Conservation (phyloP, 2,113 vertebrate species). For the Limnothrissa miodon region DNA sequence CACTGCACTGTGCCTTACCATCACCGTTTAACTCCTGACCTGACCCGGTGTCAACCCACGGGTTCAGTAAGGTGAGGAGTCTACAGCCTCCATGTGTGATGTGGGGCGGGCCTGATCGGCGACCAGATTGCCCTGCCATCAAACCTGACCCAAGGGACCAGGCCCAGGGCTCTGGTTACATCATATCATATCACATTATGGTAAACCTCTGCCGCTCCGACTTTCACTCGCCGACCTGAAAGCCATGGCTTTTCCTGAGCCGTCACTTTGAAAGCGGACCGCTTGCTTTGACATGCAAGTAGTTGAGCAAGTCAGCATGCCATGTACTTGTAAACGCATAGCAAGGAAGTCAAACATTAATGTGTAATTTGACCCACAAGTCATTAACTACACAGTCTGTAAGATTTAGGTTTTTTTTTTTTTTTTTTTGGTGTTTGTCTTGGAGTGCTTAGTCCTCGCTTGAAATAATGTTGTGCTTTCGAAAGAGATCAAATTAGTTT, state of each 20-base stretch:
- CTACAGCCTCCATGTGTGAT: conserved; percentile 30
- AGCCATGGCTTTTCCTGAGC: background rate
- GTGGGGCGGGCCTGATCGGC: conserved; percentile 11
- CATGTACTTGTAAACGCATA: background rate
- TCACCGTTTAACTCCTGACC: conserved; percentile 53
- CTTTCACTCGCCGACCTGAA: background rate
- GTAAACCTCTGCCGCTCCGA: background rate
- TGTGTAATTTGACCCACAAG: background rate
- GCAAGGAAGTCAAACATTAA: background rate
- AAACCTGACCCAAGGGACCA: background rate
- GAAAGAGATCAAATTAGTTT: conserved; percentile 22
- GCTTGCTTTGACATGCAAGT: background rate
- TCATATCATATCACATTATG: conserved; percentile 1
- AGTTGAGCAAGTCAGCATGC: background rate
- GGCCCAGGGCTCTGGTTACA: conserved; percentile 1
- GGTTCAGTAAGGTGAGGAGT: conserved; percentile 42
- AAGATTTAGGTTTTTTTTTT: conserved; percentile 11
- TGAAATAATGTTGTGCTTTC: conserved; percentile 33
- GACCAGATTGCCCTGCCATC: conserved; percentile 4
- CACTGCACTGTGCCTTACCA: conserved; percentile 28
- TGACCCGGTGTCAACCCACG: conserved; percentile 50
- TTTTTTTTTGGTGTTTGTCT: conserved; percentile 42
- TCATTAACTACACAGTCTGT: conserved; percentile 24
- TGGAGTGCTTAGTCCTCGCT: conserved; percentile 23
- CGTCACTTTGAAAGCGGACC: background rate